Conservation (phyloP, 2,797 vertebrate genomes). For the Dendrocincla fuliginosa region DNA sequence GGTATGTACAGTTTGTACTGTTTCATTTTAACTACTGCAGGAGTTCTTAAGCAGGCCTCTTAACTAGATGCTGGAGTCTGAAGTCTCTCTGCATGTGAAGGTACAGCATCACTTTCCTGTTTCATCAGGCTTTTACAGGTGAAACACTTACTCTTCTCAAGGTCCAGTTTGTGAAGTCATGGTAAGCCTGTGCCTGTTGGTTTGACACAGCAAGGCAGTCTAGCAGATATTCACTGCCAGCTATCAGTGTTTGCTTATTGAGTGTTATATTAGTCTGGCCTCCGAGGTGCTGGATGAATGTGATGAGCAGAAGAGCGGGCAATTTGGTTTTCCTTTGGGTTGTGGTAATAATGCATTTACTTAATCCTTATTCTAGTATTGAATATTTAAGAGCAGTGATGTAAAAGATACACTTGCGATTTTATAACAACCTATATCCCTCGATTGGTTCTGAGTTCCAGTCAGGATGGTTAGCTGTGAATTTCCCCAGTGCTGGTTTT, state of each 20-base stretch:
- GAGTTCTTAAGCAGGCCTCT: not conserved
- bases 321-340: not conserved
- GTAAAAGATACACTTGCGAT: not conserved
- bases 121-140: not conserved
- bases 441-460: not conserved
- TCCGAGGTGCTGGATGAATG: not conserved
- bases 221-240: not conserved
- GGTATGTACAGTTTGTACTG: not conserved
- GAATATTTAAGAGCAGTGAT: not conserved
- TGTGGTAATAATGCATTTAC: not conserved
- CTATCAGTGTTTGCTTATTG: not conserved
- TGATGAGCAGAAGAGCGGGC: not conserved
- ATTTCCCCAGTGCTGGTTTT: not conserved
- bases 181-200: not conserved
- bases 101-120: not conserved
- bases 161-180: not conserved
- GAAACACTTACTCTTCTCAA: not conserved
- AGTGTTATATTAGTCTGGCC: not conserved
- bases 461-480: not conserved
- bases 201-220: not conserved
- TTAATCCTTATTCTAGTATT: not conserved
- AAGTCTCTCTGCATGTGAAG: not conserved
- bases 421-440: not conserved
- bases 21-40: not conserved
- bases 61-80: not conserved